Conservation (phyloP, 2,113 vertebrate species). For the Sprattus sprattus region DNA sequence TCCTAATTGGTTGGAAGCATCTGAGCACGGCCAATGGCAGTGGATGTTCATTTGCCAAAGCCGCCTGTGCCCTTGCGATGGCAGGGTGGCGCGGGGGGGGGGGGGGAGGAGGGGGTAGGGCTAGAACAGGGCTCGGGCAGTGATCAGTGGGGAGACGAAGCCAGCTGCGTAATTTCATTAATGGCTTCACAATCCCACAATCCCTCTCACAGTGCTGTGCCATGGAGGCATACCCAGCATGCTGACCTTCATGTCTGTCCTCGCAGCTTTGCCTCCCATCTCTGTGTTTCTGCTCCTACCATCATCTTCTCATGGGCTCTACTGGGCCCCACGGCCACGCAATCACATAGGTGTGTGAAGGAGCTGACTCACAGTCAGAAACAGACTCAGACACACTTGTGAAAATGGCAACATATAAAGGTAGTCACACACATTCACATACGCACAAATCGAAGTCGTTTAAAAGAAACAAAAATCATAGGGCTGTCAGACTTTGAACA, state of each 20-base stretch:
- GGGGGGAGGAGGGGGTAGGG: too few relatives aligned
- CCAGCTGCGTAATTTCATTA: conserved; percentile 47
- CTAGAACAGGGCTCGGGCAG: background rate
- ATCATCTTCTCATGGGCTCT: background rate
- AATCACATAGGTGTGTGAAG: background rate
- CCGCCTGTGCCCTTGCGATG: background rate
- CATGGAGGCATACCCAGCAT: conserved; percentile 26
- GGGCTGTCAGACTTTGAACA: background rate
- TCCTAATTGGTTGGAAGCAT: background rate
- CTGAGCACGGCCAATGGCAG: background rate
- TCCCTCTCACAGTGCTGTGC: conserved; percentile 28
- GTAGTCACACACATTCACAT: background rate
- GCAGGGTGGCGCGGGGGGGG: background rate
- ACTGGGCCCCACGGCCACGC: background rate
- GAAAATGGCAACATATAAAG: background rate
- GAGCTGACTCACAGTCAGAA: background rate
- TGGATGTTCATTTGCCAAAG: background rate
- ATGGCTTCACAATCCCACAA: conserved; percentile 41
- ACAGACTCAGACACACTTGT: background rate
- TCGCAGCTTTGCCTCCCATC: background rate
- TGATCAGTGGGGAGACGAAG: conserved; percentile 21
- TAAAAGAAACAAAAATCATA: background rate
- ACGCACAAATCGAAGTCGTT: background rate
- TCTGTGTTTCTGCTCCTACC: background rate
- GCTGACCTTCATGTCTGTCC: conserved; percentile 44